These are phyloP conservation scores for Gavialis gangeticus DNA, from an alignment of 2,113 vertebrate species.

Conservation along the genomic window DNA sequence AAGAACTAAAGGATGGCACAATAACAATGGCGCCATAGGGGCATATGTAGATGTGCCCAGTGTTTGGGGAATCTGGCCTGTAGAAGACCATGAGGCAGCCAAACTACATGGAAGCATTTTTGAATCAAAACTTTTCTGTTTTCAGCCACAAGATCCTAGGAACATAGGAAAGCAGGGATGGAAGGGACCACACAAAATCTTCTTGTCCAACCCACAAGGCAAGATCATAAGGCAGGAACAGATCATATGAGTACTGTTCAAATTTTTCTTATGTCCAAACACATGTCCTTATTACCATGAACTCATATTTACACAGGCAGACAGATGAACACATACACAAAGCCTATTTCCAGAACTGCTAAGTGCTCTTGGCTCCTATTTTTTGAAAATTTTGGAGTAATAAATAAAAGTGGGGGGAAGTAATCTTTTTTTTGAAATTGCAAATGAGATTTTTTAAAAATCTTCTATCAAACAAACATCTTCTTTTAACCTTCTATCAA, in stretches of 20 bases:
- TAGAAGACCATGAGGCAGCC: neutral
- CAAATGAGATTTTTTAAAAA: neutral
- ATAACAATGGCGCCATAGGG: too few relatives aligned
- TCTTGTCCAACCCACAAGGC: neutral
- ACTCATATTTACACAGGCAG: rapidly evolving
- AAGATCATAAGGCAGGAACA: neutral
- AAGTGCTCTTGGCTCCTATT: neutral
- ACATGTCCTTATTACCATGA: neutral
- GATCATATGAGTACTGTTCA: neutral
- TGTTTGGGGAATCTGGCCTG: neutral
- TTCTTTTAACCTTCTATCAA: neutral
- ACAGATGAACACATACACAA: neutral
- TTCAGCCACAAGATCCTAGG: neutral
- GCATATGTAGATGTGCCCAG: neutral
- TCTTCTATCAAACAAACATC: too few relatives aligned
- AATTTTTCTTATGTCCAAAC: neutral
- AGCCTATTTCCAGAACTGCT: conserved; percentile 1
- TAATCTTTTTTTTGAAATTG: conserved; percentile 44
- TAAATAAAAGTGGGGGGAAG: neutral
- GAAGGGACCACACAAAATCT: too few relatives aligned
- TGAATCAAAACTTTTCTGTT: neutral
- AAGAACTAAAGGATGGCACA: too few relatives aligned
- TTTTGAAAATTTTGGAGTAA: neutral
- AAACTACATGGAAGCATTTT: neutral
- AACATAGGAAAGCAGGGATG: neutral